These are phyloP conservation scores for Chlorodrepanis virens DNA, from an alignment of 2,113 vertebrate genomes.

Conservation along the genomic window DNA sequence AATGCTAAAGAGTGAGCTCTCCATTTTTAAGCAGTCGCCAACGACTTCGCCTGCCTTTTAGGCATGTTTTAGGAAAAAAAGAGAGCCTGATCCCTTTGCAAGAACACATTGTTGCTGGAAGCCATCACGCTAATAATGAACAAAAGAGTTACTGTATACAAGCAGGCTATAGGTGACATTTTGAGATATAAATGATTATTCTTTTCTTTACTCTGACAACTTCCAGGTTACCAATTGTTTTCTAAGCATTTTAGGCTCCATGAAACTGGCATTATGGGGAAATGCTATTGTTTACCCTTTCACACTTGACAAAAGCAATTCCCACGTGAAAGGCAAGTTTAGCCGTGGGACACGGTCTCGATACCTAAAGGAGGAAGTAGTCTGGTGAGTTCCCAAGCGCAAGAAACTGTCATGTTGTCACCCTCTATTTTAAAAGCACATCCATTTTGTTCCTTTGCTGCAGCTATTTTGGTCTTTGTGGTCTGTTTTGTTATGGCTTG, in stretches of 20 bases:
- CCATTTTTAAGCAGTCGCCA: slow-evolving; percentile 17
- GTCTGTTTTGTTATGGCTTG: slow-evolving; percentile 56
- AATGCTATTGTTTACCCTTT: slow-evolving; percentile 98
- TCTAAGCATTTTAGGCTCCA: slow-evolving; percentile 81
- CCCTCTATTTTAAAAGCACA: slow-evolving; percentile 60
- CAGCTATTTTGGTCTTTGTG: slow-evolving; percentile 66
- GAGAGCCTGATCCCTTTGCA: slow-evolving; percentile 26
- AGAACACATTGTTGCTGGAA: slow-evolving; percentile 62
- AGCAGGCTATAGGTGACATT: slow-evolving; percentile 76
- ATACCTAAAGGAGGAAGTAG: slow-evolving; percentile 81
- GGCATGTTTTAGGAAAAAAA: slow-evolving; percentile 42
- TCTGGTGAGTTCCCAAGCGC: slow-evolving; percentile 87
- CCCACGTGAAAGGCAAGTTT: slow-evolving; percentile 96
- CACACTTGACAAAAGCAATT: slow-evolving; percentile 91
- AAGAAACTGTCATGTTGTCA: slow-evolving; percentile 74
- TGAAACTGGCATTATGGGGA: slow-evolving; percentile 90
- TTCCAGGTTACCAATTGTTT: slow-evolving; percentile 98
- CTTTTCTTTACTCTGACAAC: slow-evolving; percentile 89
- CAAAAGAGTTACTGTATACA: slow-evolving; percentile 69
- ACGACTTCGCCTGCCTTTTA: slow-evolving; percentile 25
- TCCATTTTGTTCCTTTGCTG: slow-evolving; percentile 61
- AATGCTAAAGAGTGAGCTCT: background rate
- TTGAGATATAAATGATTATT: slow-evolving; percentile 91
- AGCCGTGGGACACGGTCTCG: slow-evolving; percentile 75
- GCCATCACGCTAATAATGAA: slow-evolving; percentile 67